Percentiles rank a stretch among this genome's conserved stretches.
phyloP scores from a whole-genome alignment of 64 coral and sea anemone species.

The Dendronephthya gigantea region DNA sequence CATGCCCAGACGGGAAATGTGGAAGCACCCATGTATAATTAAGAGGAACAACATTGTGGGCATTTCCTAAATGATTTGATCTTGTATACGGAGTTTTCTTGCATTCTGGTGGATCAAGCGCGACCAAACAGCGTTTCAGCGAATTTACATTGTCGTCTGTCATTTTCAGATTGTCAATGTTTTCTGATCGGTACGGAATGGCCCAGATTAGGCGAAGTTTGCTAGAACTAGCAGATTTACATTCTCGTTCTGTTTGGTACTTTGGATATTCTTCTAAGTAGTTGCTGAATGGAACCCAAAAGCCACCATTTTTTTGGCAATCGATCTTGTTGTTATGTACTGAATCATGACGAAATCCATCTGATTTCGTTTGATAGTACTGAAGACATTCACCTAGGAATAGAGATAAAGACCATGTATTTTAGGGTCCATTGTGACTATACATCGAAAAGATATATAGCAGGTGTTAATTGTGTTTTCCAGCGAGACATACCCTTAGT shows the following conservation, averaged over 20 bases:
- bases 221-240: not conserved
- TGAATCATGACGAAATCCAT: not conserved
- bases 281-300: not conserved
- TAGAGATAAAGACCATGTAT: too few species aligned
- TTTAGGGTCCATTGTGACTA: too few species aligned
- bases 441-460: too few species aligned
- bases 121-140: not conserved
- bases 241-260: not conserved
- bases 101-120: not conserved
- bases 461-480: too few species aligned
- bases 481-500: not conserved
- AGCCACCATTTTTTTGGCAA: not conserved
- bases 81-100: not conserved
- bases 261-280: not conserved
- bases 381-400: not conserved
- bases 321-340: conserved; percentile 5
- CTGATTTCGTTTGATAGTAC: not conserved
- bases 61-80: conserved; percentile 15
- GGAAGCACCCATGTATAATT: not conserved
- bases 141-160: not conserved
- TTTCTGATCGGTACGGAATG: not conserved
- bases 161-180: conserved; percentile 10
- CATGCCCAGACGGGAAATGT: not conserved
- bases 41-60: not conserved
- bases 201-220: not conserved